phyloP scores from a whole-genome alignment of 2,797 vertebrate species.

The Diplodus sargus region DNA sequence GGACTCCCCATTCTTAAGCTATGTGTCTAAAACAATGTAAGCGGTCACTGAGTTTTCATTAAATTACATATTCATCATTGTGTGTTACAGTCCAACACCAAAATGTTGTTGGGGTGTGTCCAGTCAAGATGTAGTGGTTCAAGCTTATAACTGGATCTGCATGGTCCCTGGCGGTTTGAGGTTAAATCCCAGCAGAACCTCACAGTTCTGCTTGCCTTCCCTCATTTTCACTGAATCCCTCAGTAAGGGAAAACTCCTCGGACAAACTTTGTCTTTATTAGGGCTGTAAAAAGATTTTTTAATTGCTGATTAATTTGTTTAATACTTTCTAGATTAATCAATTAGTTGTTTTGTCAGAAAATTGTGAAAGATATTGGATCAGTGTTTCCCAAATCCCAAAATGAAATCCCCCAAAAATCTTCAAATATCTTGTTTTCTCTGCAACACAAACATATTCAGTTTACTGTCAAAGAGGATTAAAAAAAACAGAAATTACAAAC shows the following conservation, averaged over 20 bases:
- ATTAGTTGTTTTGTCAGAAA: too few species aligned
- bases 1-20: background rate
- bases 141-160: slow-evolving; percentile 32
- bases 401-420: too few species aligned
- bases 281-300: too few species aligned
- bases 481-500: too few species aligned
- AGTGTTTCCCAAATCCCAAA: too few species aligned
- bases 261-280: background rate
- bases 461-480: too few species aligned
- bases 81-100: slow-evolving; percentile 26
- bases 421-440: too few species aligned
- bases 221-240: slow-evolving; percentile 6
- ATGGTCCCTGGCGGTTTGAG: slow-evolving; percentile 39
- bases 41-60: background rate
- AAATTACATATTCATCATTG: slow-evolving; percentile 27
- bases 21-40: background rate
- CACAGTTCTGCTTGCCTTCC: background rate
- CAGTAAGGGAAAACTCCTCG: background rate
- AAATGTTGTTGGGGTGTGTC: slow-evolving; percentile 23
- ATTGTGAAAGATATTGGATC: too few species aligned
- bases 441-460: too few species aligned
- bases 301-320: too few species aligned
- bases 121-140: slow-evolving; percentile 29
- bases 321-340: too few species aligned
- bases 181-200: slow-evolving; percentile 38